These are phyloP conservation scores for Coelinius sp. DNA, from an alignment of 2,888 invertebrate species.

Conservation along the genomic window DNA sequence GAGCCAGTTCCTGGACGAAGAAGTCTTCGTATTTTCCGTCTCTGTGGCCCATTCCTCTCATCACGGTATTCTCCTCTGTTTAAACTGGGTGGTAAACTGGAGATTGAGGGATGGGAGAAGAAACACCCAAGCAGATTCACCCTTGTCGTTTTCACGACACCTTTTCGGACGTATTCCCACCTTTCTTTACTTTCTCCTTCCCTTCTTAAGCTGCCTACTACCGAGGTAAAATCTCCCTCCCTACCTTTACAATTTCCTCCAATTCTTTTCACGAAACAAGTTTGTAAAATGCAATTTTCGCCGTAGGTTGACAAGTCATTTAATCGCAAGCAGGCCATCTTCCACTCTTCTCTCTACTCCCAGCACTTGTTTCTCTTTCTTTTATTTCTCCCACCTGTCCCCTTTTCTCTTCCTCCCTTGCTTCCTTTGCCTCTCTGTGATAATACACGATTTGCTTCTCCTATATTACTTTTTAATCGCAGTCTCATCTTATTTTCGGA, in stretches of 20 bases:
- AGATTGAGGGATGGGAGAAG: not conserved
- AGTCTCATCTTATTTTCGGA: not conserved
- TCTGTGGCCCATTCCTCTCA: slow-evolving; percentile 7
- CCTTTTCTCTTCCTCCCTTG: slow-evolving; percentile 57
- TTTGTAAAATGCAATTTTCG: slow-evolving; percentile 75
- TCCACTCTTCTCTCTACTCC: slow-evolving; percentile 49
- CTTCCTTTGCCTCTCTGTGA: not conserved
- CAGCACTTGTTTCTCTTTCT: slow-evolving; percentile 32
- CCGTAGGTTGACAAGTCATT: slow-evolving; percentile 75
- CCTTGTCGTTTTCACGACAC: slow-evolving; percentile 34
- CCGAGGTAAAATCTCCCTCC: slow-evolving; percentile 20
- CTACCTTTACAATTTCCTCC: slow-evolving; percentile 72
- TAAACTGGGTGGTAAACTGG: slow-evolving; percentile 7
- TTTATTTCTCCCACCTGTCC: slow-evolving; percentile 56
- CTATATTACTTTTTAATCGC: no score
- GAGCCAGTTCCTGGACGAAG: not conserved
- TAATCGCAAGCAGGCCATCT: slow-evolving; percentile 69
- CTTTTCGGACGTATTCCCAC: slow-evolving; percentile 41
- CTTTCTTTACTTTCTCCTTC: slow-evolving; percentile 49
- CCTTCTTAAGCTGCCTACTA: slow-evolving; percentile 9
- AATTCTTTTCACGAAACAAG: slow-evolving; percentile 75
- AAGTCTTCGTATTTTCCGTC: slow-evolving; percentile 18
- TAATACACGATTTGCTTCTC: not conserved
- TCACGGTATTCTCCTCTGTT: not conserved
- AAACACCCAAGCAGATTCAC: slow-evolving; percentile 37